These are phyloP conservation scores for Adrianichthys oophorus DNA, from an alignment of 2,797 vertebrate genomes.

Conservation along the genomic window DNA sequence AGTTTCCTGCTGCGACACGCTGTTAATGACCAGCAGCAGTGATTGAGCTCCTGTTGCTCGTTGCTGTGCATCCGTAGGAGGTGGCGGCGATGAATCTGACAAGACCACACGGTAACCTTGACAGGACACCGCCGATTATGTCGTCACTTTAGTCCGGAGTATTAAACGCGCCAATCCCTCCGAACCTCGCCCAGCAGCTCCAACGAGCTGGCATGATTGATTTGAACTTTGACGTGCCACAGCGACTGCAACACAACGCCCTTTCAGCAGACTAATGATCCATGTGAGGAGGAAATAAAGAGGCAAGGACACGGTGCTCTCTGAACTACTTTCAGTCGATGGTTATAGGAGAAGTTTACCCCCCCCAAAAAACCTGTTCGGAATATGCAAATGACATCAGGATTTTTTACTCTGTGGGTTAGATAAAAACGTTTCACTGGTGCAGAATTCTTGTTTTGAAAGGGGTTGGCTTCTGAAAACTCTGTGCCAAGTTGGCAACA, in stretches of 20 bases:
- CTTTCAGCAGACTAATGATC: conserved; percentile 57
- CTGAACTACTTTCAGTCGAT: conserved; percentile 43
- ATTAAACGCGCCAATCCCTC: conserved; percentile 65
- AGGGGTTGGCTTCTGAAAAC: too few relatives aligned
- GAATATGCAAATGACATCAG: not conserved
- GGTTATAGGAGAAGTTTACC: conserved; percentile 19
- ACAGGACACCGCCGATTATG: conserved; percentile 73
- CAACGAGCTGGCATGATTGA: conserved; percentile 64
- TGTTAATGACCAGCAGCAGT: conserved; percentile 62
- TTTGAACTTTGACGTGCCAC: conserved; percentile 53
- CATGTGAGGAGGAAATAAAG: conserved; percentile 34
- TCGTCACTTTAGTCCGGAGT: conserved; percentile 66
- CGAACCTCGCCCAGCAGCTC: conserved; percentile 60
- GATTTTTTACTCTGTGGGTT: not conserved
- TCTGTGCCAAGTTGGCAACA: too few relatives aligned
- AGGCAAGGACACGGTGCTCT: conserved; percentile 23
- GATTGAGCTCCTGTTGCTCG: conserved; percentile 47
- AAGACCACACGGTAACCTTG: conserved; percentile 51
- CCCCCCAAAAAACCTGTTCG: not conserved
- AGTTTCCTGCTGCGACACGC: conserved; percentile 18
- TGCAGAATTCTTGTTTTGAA: not conserved
- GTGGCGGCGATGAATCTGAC: conserved; percentile 32
- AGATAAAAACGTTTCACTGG: not conserved
- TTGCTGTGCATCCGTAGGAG: conserved; percentile 40
- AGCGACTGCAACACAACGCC: conserved; percentile 31